A percentile compares a stretch with the other conserved stretches of the same genome.
Evolutionary conservation across 2,113 vertebrate genomes (phyloP).

Genomic region (Pogonocichla stellata): DNA sequence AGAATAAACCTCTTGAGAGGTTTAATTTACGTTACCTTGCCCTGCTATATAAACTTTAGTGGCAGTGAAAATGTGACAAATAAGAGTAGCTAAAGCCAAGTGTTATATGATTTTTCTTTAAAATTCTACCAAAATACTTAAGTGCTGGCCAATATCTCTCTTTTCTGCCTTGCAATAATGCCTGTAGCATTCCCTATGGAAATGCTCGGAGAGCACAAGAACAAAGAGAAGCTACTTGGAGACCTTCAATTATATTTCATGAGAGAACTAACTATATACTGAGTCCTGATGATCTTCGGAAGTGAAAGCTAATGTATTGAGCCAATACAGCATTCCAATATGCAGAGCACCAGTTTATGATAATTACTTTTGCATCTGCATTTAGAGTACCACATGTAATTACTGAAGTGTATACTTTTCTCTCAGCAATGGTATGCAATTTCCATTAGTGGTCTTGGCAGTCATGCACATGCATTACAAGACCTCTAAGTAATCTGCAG

Average conservation of each 20-base stretch:
- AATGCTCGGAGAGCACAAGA: not conserved
- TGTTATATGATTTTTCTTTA: not conserved
- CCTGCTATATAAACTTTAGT: not conserved
- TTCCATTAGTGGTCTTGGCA: conserved; percentile 61
- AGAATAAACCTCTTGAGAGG: not conserved
- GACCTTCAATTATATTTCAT: not conserved
- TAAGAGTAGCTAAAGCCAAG: not conserved
- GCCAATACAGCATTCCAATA: not conserved
- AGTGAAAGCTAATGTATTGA: conserved; percentile 11
- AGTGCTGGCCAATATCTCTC: not conserved
- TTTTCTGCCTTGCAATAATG: not conserved
- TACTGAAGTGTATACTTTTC: conserved; percentile 56
- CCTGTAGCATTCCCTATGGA: not conserved
- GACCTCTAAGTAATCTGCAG: conserved; percentile 52
- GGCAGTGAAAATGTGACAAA: not conserved
- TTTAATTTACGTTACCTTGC: not conserved
- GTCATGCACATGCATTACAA: conserved; percentile 48
- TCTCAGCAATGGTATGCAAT: conserved; percentile 41
- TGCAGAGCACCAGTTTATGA: conserved; percentile 48
- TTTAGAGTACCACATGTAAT: conserved; percentile 54
- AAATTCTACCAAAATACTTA: not conserved
- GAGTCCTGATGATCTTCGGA: not conserved
- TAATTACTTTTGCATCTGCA: conserved; percentile 58
- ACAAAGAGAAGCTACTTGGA: not conserved
- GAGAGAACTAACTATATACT: not conserved